Evolutionary conservation across 1,140 invertebrate species (phyloP).

Genomic region (silkworm (Bombyx mori)): ASM3026992v2 NC_085120.1:10356501-10357000

Average conservation of each 20-base stretch:
- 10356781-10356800: slow-evolving; percentile 64
- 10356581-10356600: slow-evolving; percentile 23
- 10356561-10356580: slow-evolving; percentile 25
- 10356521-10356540: slow-evolving; percentile 59
- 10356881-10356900: slow-evolving; percentile 56
- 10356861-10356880: slow-evolving; percentile 67
- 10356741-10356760: slow-evolving; percentile 22
- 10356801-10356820: slow-evolving; percentile 38
- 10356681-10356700: no score
- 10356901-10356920: slow-evolving; percentile 20
- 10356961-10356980: slow-evolving; percentile 42
- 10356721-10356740: slow-evolving; percentile 2
- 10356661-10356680: not conserved
- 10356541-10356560: slow-evolving; percentile 53
- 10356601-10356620: slow-evolving; percentile 43
- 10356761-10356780: slow-evolving; percentile 49
- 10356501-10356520: slow-evolving; percentile 34
- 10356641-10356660: slow-evolving; percentile 10
- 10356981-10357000: slow-evolving; percentile 51
- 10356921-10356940: slow-evolving; percentile 17
- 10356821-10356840: slow-evolving; percentile 65
- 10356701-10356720: slow-evolving; percentile 4
- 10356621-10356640: slow-evolving; percentile 37
- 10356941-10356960: not conserved
- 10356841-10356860: slow-evolving; percentile 49